Conservation (phyloP, 2,113 vertebrate species). For the Apistogramma diplotaenia region DNA sequence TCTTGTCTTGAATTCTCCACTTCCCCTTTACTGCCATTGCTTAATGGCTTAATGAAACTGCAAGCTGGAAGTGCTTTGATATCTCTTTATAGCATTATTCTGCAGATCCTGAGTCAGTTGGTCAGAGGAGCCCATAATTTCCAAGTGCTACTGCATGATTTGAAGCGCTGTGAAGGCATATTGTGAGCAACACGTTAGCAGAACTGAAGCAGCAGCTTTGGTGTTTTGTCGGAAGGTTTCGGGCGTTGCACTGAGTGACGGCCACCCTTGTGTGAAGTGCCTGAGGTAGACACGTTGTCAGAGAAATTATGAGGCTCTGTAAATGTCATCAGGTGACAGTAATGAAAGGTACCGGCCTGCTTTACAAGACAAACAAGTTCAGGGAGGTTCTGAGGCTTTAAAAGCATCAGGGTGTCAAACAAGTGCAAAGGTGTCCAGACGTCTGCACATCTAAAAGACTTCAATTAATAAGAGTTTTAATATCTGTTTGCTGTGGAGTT, state of each 20-base stretch:
- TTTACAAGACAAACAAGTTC: not conserved
- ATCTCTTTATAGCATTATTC: not conserved
- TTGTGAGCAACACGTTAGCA: not conserved
- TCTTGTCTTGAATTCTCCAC: not conserved
- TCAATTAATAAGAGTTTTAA: not conserved
- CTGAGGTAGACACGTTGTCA: not conserved
- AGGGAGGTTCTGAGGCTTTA: not conserved
- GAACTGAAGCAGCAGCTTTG: not conserved
- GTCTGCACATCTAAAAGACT: not conserved
- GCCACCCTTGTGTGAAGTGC: not conserved
- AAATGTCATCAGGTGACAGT: not conserved
- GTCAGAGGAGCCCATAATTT: not conserved
- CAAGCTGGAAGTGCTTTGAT: not conserved
- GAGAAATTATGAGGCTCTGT: not conserved
- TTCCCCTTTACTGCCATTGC: not conserved
- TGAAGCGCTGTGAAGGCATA: not conserved
- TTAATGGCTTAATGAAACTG: not conserved
- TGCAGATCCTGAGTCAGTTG: not conserved
- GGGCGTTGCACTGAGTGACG: not conserved
- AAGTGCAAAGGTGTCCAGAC: not conserved
- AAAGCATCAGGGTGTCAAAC: not conserved
- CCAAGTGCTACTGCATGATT: not conserved
- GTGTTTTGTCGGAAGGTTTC: not conserved
- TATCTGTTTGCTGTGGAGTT: not conserved
- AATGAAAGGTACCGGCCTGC: not conserved